These are phyloP conservation scores for Pseudomyrmex cubaensis DNA, from an alignment of 1,140 invertebrate species.

Conservation along the genomic window DNA sequence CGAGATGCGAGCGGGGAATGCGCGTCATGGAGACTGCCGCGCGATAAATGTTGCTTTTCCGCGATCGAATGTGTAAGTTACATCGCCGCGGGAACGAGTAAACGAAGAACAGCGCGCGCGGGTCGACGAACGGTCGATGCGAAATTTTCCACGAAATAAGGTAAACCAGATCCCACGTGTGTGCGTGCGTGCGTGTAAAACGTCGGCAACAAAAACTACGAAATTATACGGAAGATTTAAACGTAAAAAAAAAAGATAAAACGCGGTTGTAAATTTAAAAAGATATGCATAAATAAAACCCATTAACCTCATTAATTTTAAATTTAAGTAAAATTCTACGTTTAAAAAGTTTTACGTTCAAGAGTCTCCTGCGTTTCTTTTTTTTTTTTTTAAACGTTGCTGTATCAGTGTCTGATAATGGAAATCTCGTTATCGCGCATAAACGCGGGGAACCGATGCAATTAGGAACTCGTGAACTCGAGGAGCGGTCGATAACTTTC, in stretches of 20 bases:
- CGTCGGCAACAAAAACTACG: not conserved
- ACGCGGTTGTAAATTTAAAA: not conserved
- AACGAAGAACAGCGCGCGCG: not conserved
- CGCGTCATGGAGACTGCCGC: not conserved
- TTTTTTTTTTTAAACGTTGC: not conserved
- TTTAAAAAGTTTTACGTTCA: not conserved
- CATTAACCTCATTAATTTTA: not conserved
- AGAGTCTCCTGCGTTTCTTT: not conserved
- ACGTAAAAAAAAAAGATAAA: not conserved
- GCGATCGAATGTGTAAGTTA: constrained; percentile 45
- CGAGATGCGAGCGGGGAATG: constrained; percentile 37
- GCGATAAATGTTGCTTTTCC: constrained; percentile 52
- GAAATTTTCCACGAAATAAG: constrained; percentile 35
- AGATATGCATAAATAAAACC: not conserved
- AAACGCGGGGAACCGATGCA: not conserved
- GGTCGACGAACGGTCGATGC: not conserved
- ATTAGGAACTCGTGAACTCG: constrained; percentile 26
- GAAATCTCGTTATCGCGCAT: constrained; percentile 24
- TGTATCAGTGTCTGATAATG: not conserved
- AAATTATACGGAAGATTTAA: not conserved
- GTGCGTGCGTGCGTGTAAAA: not conserved
- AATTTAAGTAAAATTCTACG: not conserved
- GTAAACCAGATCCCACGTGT: not conserved
- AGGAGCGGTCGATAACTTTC: constrained; percentile 41
- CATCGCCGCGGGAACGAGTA: constrained; percentile 13